phyloP scores from a whole-genome alignment of 1,140 invertebrate genomes.

The Drosophila nasuta region DNA sequence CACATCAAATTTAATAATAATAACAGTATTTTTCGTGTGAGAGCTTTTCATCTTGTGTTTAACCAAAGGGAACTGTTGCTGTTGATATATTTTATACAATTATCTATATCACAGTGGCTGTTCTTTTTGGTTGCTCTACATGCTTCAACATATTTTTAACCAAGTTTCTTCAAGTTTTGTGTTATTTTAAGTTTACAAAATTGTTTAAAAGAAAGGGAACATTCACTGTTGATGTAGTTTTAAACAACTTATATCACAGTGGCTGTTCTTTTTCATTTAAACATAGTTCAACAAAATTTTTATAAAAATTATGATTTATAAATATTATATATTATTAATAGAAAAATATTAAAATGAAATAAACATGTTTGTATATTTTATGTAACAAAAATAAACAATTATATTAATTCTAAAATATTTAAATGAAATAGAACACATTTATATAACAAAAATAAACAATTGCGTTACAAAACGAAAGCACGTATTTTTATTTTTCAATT shows the following conservation, averaged over 20 bases:
- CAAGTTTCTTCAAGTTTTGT: neutral
- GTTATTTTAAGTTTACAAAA: slow-evolving; percentile 29
- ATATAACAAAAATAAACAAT: neutral
- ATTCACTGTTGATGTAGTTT: slow-evolving; percentile 73
- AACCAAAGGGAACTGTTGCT: slow-evolving; percentile 77
- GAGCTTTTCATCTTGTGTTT: slow-evolving; percentile 19
- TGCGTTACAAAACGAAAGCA: neutral
- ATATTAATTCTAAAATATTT: neutral
- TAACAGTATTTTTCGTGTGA: neutral
- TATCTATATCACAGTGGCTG: slow-evolving; percentile 83
- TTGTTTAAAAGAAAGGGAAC: slow-evolving; percentile 75
- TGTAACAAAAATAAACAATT: neutral
- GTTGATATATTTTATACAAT: slow-evolving; percentile 66
- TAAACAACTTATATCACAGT: slow-evolving; percentile 80
- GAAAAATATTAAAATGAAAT: neutral
- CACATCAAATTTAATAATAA: slow-evolving; percentile 13
- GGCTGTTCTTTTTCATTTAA: slow-evolving; percentile 84
- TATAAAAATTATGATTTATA: neutral
- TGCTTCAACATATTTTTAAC: slow-evolving; percentile 55
- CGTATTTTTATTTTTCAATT: slow-evolving; percentile 9
- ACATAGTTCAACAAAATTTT: slow-evolving; percentile 51
- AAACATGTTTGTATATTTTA: neutral
- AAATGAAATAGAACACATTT: neutral
- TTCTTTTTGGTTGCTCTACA: slow-evolving; percentile 77
- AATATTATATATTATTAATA: no score